Evolutionary conservation across 2,113 vertebrate genomes (phyloP), one percentile per base, ranked within the genome.

Genomic region (Callospermophilus lateralis): DNA sequence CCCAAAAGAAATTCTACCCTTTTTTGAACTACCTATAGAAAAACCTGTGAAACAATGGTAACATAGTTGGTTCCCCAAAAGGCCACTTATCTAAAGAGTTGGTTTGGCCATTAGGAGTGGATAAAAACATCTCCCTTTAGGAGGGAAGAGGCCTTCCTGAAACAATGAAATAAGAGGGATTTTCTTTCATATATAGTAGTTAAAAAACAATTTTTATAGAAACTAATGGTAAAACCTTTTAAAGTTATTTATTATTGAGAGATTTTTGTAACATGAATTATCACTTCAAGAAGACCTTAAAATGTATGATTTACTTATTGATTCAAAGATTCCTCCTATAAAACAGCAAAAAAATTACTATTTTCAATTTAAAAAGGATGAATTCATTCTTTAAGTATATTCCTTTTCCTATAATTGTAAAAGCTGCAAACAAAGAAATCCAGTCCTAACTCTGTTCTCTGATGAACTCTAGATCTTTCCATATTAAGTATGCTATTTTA

Each of bases 241-340:
- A 45, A 93, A 92, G 16, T 32, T 65, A 92, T 26, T 80, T 4
- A 51, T 55, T 34, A 79, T 89, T 81, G 34, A 48, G 4, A 3
- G 19, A 84, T 77, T 95, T 37, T 10, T 42, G 77, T 70, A 78
- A 63, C 42, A 39, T 20, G 10, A 51, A 12, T 13, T 73, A 9
- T 80, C n/a, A 84, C 15, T 87, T 93, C 53, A 89, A 86, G 53
- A 92, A 93, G 65, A 70, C n/a, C 24, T 96, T 89, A 77, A 96
- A 84, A 76, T 85, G 6, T 32, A n/a, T 94, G 22, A 89, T 51
- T 10, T 13, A 93, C 55, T 93, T 79, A 61, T 53, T 30, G 55
- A 88, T 58, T 94, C 11, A 80, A 81, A 92, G 72, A 12, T 39
- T 74, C 11, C 24, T 84, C 39, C 37, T 45, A 91, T 78, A 53